Evolutionary conservation across 2,888 invertebrate genomes (phyloP).

Genomic region (Eupithecia centaureata): DNA sequence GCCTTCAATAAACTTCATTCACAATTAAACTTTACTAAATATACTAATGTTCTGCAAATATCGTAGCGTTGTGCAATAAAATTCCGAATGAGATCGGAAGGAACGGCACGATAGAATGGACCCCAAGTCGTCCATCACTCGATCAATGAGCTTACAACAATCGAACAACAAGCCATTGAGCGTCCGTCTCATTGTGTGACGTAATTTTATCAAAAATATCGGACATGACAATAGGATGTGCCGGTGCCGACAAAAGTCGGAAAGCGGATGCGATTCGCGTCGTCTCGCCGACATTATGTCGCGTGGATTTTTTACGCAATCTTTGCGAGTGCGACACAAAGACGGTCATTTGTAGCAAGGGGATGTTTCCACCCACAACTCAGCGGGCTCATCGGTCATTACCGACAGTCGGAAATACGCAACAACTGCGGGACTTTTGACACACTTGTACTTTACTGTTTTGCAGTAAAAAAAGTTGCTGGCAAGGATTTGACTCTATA

Average conservation of each 20-base stretch:
- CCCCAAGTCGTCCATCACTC: slow-evolving; percentile 73
- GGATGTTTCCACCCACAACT: slow-evolving; percentile 85
- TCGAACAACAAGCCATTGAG: slow-evolving; percentile 78
- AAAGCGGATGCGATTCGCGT: slow-evolving; percentile 82
- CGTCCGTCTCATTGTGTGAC: slow-evolving; percentile 72
- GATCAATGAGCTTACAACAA: slow-evolving; percentile 79
- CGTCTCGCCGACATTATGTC: slow-evolving; percentile 75
- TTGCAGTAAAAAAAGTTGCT: slow-evolving; percentile 51
- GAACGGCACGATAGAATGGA: slow-evolving; percentile 59
- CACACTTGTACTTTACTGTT: slow-evolving; percentile 63
- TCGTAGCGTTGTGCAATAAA: slow-evolving; percentile 64
- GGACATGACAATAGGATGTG: slow-evolving; percentile 70
- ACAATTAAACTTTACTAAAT: slow-evolving; percentile 48
- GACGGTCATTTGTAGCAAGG: slow-evolving; percentile 68
- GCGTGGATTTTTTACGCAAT: slow-evolving; percentile 75
- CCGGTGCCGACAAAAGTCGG: slow-evolving; percentile 81
- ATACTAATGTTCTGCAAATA: slow-evolving; percentile 68
- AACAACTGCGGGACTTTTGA: slow-evolving; percentile 73
- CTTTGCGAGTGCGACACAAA: slow-evolving; percentile 60
- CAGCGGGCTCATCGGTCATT: slow-evolving; percentile 77
- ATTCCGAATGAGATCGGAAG: slow-evolving; percentile 74
- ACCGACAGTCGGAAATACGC: slow-evolving; percentile 78
- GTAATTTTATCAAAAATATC: slow-evolving; percentile 84
- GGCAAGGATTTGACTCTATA: slow-evolving; percentile 51
- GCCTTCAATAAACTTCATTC: slow-evolving; percentile 38